phyloP scores from a whole-genome alignment of 35 echinoderm and acorn worm species.

The Lytechinus pictus region DNA sequence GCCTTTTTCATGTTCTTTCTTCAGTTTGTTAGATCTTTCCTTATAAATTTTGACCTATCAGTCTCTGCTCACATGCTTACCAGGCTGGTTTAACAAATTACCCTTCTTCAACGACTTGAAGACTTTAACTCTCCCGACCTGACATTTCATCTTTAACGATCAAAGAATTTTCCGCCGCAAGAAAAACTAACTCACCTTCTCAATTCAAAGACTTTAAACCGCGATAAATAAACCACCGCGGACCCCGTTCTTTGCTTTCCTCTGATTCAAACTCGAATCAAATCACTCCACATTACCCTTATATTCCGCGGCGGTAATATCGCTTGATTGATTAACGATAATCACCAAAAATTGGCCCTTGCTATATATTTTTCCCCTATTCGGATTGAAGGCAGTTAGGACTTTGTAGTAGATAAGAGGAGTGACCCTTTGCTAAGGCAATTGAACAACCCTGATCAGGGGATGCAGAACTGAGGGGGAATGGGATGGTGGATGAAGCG shows the following conservation, averaged over 20 bases:
- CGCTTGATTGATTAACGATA: not conserved
- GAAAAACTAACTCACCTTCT: not conserved
- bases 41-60: not conserved
- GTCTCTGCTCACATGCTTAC: not conserved
- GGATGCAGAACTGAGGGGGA: too few relatives aligned
- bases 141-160: not conserved
- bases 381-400: not conserved
- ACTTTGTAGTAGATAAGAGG: not conserved
- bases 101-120: not conserved
- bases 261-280: not conserved
- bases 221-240: not conserved
- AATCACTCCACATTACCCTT: not conserved
- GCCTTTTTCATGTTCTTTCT: not conserved
- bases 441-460: not conserved
- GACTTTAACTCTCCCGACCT: not conserved
- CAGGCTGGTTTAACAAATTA: not conserved
- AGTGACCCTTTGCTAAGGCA: not conserved
- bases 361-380: not conserved
- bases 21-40: not conserved
- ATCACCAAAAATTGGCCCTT: conserved; percentile 1
- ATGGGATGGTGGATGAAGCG: too few relatives aligned
- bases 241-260: not conserved
- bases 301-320: not conserved
- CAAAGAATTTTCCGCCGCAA: not conserved
- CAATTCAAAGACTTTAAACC: not conserved